Evolutionary conservation across 92 coral and sea anemone genomes (phyloP), one percentile per base, ranked within the genome.

Genomic region (Metridium senile): DNA sequence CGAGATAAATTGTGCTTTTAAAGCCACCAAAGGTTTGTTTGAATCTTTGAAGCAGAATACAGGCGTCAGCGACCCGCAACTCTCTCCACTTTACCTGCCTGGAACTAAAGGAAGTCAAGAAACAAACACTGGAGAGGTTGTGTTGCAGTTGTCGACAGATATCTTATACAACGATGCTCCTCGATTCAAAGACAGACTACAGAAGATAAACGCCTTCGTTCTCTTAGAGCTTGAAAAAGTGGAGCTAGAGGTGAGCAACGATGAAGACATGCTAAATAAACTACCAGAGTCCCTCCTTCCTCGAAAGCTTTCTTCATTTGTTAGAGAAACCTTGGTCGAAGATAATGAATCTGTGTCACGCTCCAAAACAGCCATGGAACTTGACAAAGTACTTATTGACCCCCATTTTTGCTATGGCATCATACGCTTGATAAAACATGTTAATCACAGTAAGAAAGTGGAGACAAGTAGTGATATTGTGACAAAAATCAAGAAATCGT

Each of bases 131-230:
- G 29, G 71, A 28, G 58, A 34, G 46, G 67, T 35, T n/a, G 29
- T 17, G 62, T 79, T 78, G 9, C 59, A 72, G 51, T 45, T 89
- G 49, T 90, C 94, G 22, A 68, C 89, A 17, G 73, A 83, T 3
- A 65, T 90, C 43, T 33, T 90, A 23, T 90, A 77, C 35, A 84
- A 86, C 73, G 91, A 90, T 33, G 78, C 87, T 0, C 89, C 91
- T 33, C 78, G 72, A 22, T 72, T 78, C 75, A 66, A 62, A 34
- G 69, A 74, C 28, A 6, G 68, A 18, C 27, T 79, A 86, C 27
- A 25, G 77, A 9, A 52, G 72, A 33, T 63, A 10, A 54, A 54
- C 59, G 59, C 59, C 16, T 2, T 79, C n/a, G 45, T 83, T 66
- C 89, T 90, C 32, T 74, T 90, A 11, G 83, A 86, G 45, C 58